Base-by-base conservation (phyloP, 2,113 vertebrate species). In the Ochotona curzoniae region DNA sequence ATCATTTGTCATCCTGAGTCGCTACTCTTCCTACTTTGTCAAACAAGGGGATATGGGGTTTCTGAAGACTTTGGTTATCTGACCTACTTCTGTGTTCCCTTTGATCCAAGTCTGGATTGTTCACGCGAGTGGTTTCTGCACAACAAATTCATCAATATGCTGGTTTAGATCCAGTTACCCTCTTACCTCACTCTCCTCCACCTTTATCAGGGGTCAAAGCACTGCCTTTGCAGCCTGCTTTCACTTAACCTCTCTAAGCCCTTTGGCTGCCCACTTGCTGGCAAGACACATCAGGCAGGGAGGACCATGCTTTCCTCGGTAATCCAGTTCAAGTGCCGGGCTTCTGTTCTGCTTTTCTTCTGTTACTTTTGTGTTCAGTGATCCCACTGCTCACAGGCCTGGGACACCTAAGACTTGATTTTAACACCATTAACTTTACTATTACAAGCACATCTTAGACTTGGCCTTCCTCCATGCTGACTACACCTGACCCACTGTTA, bases 281-380 rank as follows among this genome's bases (percentile, higher is more conserved):
- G 7, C 12, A 86, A 49, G 8, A 67, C 21, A 18, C 57, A 49
- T 18, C 32, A 92, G n/a, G 84, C 83, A 61, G 79, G 49, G 67
- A 38, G 3, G 21, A 18, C 3, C 25, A 7, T 8, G 28, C 25
- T 51, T 71, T 80, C 81, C 74, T 81, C 23, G 30, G 44, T 28
- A 38, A 63, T 17, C 70, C 73, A 70, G n/a, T 30, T 4, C 7
- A 1, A 1, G 0, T 8, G 5, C 10, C n/a, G 4, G 15, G n/a
- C 6, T 54, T 67, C 75, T 61, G 23, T 57, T 66, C 93, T 66
- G 44, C 64, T 79, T 64, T 69, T 73, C 83, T 78, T 81, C 26
- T 9, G 7, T 9, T 51, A 38, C 28, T 79, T 61, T 7, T 70
- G 38, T 82, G 25, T 8, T 80, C 10, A 63, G 35, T 38, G 20